phyloP scores from a whole-genome alignment of 2,113 vertebrate genomes.

The Cyanoderma ruficeps region DNA sequence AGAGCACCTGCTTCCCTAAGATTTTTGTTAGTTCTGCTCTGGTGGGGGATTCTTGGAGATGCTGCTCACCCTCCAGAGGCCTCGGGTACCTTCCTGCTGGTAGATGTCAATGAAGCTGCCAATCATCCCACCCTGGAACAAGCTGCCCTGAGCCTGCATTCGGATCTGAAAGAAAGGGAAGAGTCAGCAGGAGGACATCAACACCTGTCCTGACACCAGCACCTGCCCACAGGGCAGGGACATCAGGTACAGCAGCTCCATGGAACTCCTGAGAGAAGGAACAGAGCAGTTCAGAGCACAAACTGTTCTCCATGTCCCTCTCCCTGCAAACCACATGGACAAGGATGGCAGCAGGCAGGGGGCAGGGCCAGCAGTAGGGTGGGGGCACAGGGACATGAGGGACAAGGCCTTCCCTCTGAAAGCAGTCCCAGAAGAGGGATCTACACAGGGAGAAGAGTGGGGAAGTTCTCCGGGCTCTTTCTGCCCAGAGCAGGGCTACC shows the following conservation, averaged over 20 bases:
- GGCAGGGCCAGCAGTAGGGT: background rate
- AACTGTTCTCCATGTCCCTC: accelerated
- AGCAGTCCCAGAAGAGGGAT: background rate
- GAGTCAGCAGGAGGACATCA: background rate
- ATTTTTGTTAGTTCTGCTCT: background rate
- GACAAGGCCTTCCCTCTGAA: background rate
- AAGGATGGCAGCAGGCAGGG: background rate
- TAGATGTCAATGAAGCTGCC: slow-evolving; percentile 98
- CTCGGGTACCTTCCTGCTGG: slow-evolving; percentile 92
- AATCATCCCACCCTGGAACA: slow-evolving; percentile 96
- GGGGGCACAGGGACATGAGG: no score
- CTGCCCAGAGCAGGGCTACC: background rate
- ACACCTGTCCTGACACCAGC: background rate
- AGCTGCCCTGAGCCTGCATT: slow-evolving; percentile 95
- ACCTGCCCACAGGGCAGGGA: background rate
- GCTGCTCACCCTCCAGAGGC: slow-evolving; percentile 91
- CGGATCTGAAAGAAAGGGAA: slow-evolving; percentile 80
- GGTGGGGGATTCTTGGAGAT: background rate
- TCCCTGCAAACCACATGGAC: accelerated
- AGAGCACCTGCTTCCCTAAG: background rate
- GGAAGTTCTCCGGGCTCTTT: background rate
- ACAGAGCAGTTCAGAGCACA: background rate
- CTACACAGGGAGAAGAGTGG: background rate
- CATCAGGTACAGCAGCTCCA: background rate
- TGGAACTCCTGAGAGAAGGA: background rate